Conservation (phyloP, 2,797 vertebrate genomes). For the Vultur gryphus region DNA sequence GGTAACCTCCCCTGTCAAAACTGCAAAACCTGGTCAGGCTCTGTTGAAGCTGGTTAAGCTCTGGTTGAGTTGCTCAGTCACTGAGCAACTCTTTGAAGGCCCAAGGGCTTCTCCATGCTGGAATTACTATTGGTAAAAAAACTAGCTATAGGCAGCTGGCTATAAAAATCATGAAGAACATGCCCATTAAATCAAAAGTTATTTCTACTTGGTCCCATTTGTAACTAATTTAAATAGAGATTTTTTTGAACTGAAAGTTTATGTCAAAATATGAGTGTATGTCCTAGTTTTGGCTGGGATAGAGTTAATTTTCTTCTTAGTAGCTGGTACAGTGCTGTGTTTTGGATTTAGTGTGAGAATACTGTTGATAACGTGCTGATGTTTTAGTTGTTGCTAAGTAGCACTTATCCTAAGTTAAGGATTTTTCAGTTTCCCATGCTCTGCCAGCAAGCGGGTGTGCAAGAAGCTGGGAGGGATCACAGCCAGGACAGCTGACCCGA, state of each 20-base stretch:
- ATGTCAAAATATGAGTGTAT: neutral
- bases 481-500: no score
- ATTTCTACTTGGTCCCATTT: neutral
- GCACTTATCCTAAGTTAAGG: no score
- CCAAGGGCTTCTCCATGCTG: neutral
- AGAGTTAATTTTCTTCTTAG: no score
- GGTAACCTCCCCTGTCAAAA: neutral
- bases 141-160: neutral
- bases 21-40: neutral
- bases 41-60: neutral
- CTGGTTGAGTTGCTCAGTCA: neutral
- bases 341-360: no score
- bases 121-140: neutral
- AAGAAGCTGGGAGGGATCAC: no score
- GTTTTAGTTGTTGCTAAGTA: no score
- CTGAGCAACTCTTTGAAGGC: neutral
- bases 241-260: neutral
- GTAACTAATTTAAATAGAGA: neutral
- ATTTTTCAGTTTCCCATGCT: no score
- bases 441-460: no score
- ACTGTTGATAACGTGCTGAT: no score
- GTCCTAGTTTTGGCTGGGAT: no score
- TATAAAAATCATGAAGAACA: neutral
- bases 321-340: no score
- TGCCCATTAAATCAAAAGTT: neutral